A percentile compares a stretch with the other conserved stretches of the same genome.
phyloP scores from a whole-genome alignment of 1,140 invertebrate species.

The Drosophila kepulauana region DNA sequence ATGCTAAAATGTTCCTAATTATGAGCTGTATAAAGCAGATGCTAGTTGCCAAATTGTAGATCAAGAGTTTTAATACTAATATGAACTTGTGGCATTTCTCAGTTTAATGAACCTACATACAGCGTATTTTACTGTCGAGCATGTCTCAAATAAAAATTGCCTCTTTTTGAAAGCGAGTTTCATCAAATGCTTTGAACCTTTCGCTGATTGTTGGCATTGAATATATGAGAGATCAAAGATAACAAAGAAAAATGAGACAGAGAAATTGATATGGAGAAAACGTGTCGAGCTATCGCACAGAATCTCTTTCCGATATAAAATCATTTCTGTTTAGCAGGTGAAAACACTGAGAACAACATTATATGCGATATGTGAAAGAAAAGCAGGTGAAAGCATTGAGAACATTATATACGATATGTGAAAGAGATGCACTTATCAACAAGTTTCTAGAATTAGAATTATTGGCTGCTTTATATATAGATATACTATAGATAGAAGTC shows the following conservation, averaged over 20 bases:
- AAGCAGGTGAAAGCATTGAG: background rate
- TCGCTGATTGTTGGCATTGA: background rate
- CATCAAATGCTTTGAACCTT: slow-evolving; percentile 18
- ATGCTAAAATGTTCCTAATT: slow-evolving; percentile 5
- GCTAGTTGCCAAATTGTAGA: background rate
- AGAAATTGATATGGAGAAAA: slow-evolving; percentile 21
- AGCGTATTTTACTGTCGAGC: slow-evolving; percentile 3
- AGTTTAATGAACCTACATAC: slow-evolving; percentile 1
- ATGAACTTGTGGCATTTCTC: background rate
- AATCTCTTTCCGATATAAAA: background rate
- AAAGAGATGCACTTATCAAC: no score
- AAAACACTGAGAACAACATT: background rate
- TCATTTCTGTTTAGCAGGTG: no score
- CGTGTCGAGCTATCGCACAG: background rate
- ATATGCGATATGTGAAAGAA: background rate
- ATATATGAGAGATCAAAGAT: slow-evolving; percentile 23
- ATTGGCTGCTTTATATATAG: background rate
- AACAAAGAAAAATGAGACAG: slow-evolving; percentile 15
- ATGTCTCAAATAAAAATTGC: background rate
- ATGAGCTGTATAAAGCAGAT: slow-evolving; percentile 19
- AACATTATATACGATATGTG: background rate
- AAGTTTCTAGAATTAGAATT: no score
- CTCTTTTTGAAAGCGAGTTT: slow-evolving; percentile 24
- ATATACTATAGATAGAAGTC: background rate
- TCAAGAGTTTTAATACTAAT: background rate